These are phyloP conservation scores for Sarcophaga carnaria DNA, from an alignment of 2,888 invertebrate species.

Conservation along the genomic window DNA sequence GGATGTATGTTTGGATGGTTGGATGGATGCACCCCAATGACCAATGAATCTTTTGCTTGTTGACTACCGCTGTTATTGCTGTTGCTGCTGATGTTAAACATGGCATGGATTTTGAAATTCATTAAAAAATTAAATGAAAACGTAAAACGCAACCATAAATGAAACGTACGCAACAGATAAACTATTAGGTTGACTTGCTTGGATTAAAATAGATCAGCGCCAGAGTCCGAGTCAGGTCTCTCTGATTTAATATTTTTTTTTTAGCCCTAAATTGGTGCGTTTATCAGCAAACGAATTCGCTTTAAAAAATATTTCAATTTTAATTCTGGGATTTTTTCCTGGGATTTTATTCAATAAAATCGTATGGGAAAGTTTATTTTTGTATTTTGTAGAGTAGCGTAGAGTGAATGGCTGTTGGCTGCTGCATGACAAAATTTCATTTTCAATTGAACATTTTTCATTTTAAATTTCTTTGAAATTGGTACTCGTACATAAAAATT, in stretches of 20 bases:
- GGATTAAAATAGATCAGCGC: constrained; percentile 45
- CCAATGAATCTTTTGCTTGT: constrained; percentile 74
- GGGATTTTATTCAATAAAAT: too few species aligned
- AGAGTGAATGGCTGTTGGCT: too few species aligned
- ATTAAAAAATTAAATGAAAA: constrained; percentile 56
- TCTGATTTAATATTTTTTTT: neutral
- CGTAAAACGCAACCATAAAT: constrained; percentile 15
- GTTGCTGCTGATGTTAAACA: constrained; percentile 61
- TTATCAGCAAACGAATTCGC: neutral
- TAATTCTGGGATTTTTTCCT: too few species aligned
- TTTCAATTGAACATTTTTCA: too few species aligned
- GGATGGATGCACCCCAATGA: constrained; percentile 64
- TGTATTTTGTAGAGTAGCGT: too few species aligned
- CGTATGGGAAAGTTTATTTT: too few species aligned
- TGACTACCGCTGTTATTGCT: constrained; percentile 68
- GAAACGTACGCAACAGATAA: neutral
- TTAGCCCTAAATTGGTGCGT: constrained; percentile 39
- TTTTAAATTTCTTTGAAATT: too few species aligned
- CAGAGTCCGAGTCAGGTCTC: too few species aligned
- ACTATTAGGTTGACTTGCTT: neutral
- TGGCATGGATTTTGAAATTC: constrained; percentile 60
- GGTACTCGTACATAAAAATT: too few species aligned
- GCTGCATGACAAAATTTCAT: too few species aligned
- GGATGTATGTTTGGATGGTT: constrained; percentile 14
- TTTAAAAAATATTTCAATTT: neutral